Percentiles rank a stretch among this genome's conserved stretches.
These are phyloP conservation scores for Frankliniella intonsa DNA, from an alignment of 2,888 invertebrate genomes.

Conservation along the genomic window DNA sequence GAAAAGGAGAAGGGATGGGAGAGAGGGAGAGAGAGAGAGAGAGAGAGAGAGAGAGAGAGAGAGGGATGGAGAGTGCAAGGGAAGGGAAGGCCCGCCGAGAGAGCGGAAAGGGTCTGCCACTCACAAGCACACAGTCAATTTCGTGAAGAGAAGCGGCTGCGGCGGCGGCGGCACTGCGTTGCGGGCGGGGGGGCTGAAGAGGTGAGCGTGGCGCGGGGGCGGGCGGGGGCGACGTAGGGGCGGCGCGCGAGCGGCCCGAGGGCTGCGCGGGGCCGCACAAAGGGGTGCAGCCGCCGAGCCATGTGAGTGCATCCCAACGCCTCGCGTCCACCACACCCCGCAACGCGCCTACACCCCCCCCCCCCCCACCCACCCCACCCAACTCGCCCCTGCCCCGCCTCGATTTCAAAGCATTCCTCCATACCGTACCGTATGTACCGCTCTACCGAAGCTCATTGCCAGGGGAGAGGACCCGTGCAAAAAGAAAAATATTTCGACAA, in stretches of 20 bases:
- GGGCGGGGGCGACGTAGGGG: no score
- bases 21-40: background rate
- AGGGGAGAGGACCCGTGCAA: no score
- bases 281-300: background rate
- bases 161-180: background rate
- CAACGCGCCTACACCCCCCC: no score
- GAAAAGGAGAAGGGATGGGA: no score
- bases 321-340: background rate
- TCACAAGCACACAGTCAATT: constrained; percentile 10
- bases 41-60: background rate
- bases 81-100: background rate
- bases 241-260: no score
- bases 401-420: background rate
- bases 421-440: background rate
- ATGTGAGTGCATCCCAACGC: background rate
- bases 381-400: background rate
- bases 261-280: no score
- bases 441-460: background rate
- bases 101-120: background rate
- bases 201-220: background rate
- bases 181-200: background rate
- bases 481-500: no score
- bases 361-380: no score
- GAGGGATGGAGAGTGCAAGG: background rate
- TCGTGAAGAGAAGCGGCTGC: background rate